These are phyloP conservation scores for Hyppa rectilinea DNA, from an alignment of 2,888 invertebrate species.

Conservation along the genomic window DNA sequence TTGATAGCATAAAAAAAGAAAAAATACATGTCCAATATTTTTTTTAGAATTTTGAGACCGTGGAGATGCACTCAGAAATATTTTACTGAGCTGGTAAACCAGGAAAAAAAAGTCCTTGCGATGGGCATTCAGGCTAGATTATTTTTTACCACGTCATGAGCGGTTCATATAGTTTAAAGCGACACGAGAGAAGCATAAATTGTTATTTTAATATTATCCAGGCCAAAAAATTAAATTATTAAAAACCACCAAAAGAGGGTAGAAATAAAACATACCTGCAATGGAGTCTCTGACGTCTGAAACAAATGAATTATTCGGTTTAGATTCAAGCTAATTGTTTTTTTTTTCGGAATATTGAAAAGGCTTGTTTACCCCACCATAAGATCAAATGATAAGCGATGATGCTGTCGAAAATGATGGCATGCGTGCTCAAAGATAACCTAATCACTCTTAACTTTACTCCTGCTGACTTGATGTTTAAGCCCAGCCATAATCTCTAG, in stretches of 20 bases:
- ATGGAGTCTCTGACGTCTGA: constrained; percentile 52
- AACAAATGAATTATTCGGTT: constrained; percentile 50
- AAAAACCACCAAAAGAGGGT: constrained; percentile 45
- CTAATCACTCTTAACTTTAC: not conserved
- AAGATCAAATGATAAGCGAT: not conserved
- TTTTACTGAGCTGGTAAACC: not conserved
- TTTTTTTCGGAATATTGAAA: not conserved
- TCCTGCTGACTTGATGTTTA: not conserved
- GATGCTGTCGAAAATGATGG: not conserved
- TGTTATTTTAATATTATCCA: not conserved
- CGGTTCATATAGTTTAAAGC: not conserved
- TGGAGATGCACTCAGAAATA: not conserved
- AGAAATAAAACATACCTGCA: constrained; percentile 50
- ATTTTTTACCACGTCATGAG: not conserved
- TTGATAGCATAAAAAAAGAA: too few relatives aligned
- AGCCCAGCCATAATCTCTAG: not conserved
- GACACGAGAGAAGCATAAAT: not conserved
- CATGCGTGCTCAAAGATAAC: constrained; percentile 10
- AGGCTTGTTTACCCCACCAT: not conserved
- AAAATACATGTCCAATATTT: too few relatives aligned
- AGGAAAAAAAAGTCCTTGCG: not conserved
- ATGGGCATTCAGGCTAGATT: too few relatives aligned
- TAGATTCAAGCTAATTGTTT: constrained; percentile 41
- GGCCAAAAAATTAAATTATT: not conserved
- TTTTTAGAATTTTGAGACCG: not conserved